Evolutionary conservation across 2,113 vertebrate species (phyloP).

Genomic region (Gorsachius goisagi): DNA sequence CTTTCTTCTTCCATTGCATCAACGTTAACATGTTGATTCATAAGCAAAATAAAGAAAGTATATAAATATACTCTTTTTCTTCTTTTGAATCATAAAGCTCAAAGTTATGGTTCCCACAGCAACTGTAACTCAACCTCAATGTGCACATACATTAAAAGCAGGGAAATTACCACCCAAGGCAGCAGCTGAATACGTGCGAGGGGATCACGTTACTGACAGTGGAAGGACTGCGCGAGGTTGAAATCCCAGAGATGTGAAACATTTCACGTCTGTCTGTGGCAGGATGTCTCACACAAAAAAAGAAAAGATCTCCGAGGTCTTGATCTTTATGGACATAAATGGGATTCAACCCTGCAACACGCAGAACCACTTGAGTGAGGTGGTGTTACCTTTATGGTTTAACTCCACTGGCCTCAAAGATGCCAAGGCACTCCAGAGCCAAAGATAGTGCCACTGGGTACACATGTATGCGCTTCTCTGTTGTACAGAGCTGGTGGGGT

Average conservation of each 20-base stretch:
- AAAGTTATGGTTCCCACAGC: conserved; percentile 58
- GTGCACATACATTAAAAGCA: conserved; percentile 29
- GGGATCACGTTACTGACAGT: background rate
- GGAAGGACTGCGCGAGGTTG: background rate
- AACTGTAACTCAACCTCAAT: conserved; percentile 39
- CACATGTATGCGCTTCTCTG: rapidly evolving
- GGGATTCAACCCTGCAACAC: background rate
- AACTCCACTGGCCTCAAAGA: background rate
- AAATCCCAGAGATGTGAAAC: background rate
- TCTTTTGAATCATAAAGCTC: conserved; percentile 19
- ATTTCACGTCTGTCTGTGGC: background rate
- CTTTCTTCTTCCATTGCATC: conserved; percentile 12
- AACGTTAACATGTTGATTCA: conserved; percentile 28
- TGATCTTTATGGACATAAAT: background rate
- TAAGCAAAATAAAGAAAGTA: conserved; percentile 23
- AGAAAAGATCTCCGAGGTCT: background rate
- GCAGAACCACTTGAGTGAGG: background rate
- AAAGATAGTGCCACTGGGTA: background rate
- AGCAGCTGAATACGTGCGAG: background rate
- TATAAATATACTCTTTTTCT: background rate
- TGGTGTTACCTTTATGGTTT: background rate
- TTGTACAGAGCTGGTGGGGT: background rate
- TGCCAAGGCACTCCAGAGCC: background rate
- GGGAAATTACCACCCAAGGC: conserved; percentile 19
- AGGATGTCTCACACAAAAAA: background rate